These are phyloP conservation scores for Eupithecia exiguata DNA, from an alignment of 2,888 invertebrate species.

Conservation along the genomic window DNA sequence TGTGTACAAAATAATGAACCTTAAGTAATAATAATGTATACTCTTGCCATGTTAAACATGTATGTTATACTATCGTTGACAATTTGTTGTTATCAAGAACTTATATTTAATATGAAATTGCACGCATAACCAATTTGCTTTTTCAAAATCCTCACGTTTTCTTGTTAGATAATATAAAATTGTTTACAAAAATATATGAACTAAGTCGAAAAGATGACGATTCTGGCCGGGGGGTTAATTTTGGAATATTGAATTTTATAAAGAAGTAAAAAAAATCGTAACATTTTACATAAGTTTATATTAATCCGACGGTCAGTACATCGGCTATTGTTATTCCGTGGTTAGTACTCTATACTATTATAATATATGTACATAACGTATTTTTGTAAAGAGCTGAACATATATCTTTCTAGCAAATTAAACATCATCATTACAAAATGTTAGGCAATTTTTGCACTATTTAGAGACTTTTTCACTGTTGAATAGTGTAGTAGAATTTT, in stretches of 20 bases:
- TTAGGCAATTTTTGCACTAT: background rate
- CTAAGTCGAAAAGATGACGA: background rate
- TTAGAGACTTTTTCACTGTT: background rate
- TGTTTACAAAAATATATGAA: background rate
- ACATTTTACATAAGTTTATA: background rate
- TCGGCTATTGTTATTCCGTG: too few relatives aligned
- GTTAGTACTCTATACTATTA: background rate
- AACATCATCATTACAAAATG: background rate
- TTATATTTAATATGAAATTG: background rate
- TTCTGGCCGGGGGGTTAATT: background rate
- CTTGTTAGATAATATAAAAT: background rate
- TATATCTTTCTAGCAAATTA: background rate
- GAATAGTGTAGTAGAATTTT: background rate
- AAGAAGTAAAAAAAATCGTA: background rate
- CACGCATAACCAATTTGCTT: background rate
- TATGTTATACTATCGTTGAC: slow-evolving; percentile 64
- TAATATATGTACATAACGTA: background rate
- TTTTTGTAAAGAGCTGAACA: background rate
- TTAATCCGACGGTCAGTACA: background rate
- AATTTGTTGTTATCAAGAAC: slow-evolving; percentile 48
- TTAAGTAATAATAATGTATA: slow-evolving; percentile 32
- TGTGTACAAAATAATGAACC: slow-evolving; percentile 1
- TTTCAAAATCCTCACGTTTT: background rate
- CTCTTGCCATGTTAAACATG: slow-evolving; percentile 66
- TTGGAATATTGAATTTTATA: background rate